Percentiles rank a stretch among this genome's conserved stretches.
phyloP scores from a whole-genome alignment of 2,888 invertebrate species.

The Spisula solida region DNA sequence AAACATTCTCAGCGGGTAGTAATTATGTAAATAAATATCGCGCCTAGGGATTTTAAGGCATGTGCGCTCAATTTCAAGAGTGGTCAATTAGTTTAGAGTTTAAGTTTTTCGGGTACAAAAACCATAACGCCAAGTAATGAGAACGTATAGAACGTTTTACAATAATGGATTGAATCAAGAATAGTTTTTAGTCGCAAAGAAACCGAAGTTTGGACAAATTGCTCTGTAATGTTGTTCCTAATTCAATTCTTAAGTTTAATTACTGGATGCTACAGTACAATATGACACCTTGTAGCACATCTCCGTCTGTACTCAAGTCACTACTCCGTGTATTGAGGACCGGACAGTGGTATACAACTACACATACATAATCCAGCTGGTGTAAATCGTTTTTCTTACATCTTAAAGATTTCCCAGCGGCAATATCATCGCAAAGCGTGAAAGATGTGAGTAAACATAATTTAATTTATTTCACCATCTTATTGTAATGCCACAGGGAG shows the following conservation, averaged over 20 bases:
- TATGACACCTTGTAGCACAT: not conserved
- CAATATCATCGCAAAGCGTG: not conserved
- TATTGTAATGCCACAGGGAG: not conserved
- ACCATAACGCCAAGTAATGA: not conserved
- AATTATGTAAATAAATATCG: not conserved
- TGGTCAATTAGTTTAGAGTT: not conserved
- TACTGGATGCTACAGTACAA: not conserved
- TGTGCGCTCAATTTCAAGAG: not conserved
- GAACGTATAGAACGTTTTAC: not conserved
- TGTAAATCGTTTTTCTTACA: not conserved
- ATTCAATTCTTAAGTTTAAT: not conserved
- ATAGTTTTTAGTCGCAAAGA: not conserved
- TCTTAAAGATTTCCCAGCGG: not conserved
- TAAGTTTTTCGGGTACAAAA: not conserved
- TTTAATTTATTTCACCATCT: not conserved
- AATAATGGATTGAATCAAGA: not conserved
- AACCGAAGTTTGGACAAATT: slow-evolving; percentile 15
- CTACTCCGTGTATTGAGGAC: not conserved
- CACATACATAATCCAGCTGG: not conserved
- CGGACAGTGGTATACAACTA: no score
- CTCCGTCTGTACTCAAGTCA: not conserved
- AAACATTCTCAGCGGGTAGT: not conserved
- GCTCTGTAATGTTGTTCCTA: not conserved
- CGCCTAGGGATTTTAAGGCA: not conserved
- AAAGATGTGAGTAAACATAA: slow-evolving; percentile 6